phyloP scores from a whole-genome alignment of 2,797 vertebrate species.

The Poecilia velifera region DNA sequence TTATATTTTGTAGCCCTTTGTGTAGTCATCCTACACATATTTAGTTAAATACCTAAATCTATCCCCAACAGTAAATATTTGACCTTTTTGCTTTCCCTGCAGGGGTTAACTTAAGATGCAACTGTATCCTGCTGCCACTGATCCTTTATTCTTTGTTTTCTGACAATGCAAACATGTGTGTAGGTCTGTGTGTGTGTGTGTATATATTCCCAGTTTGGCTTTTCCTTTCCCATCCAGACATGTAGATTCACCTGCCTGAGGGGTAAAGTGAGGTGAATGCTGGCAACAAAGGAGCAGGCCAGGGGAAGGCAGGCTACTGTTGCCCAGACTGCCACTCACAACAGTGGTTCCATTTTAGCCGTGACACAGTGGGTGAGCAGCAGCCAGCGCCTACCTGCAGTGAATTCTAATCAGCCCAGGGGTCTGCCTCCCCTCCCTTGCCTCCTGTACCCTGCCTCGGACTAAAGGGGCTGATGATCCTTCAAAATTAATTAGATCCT shows the following conservation, averaged over 20 bases:
- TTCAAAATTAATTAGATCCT: slow-evolving; percentile 99
- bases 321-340: slow-evolving; percentile 83
- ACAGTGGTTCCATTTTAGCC: slow-evolving; percentile 90
- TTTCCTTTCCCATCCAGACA: slow-evolving; percentile 55
- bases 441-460: slow-evolving; percentile 91
- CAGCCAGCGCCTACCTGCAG: slow-evolving; percentile 98
- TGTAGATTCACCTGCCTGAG: slow-evolving; percentile 79
- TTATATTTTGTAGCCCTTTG: background rate
- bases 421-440: slow-evolving; percentile 82
- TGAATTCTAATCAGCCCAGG: slow-evolving; percentile 99
- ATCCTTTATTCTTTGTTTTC: slow-evolving; percentile 24
- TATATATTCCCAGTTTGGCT: slow-evolving; percentile 26
- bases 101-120: slow-evolving; percentile 34
- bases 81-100: slow-evolving; percentile 38
- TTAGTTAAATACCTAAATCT: slow-evolving; percentile 37
- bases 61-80: slow-evolving; percentile 50
- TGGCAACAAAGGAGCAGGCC: slow-evolving; percentile 78
- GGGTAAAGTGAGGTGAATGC: slow-evolving; percentile 81
- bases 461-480: slow-evolving; percentile 97
- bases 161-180: slow-evolving; percentile 64
- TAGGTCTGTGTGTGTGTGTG: slow-evolving; percentile 25
- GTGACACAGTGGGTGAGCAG: slow-evolving; percentile 97
- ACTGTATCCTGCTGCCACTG: slow-evolving; percentile 51
- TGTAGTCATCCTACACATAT: slow-evolving; percentile 2
- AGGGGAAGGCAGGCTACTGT: slow-evolving; percentile 73